A percentile compares a stretch with the other conserved stretches of the same genome.
Conservation (phyloP, 2,888 invertebrate species). For the Biston stratarius region DNA sequence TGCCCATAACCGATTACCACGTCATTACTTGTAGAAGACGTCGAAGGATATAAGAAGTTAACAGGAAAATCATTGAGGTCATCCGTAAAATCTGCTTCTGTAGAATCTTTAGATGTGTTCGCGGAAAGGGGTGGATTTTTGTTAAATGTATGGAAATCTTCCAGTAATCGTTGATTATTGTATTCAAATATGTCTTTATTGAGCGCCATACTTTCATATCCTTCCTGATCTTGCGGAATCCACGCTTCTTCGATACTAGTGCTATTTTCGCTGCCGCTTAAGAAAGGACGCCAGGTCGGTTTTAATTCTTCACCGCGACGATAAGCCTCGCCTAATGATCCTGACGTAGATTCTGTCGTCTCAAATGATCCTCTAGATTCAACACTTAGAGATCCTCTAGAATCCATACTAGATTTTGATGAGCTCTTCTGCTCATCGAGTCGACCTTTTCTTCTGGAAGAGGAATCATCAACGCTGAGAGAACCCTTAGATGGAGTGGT, state of each 20-base stretch:
- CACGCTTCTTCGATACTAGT: constrained; percentile 95
- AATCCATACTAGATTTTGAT: constrained; percentile 88
- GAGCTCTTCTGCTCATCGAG: constrained; percentile 84
- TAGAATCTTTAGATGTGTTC: constrained; percentile 83
- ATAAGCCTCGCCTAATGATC: constrained; percentile 90
- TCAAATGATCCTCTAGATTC: constrained; percentile 91
- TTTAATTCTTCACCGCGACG: constrained; percentile 90
- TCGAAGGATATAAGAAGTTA: constrained; percentile 91
- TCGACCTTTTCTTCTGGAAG: constrained; percentile 71
- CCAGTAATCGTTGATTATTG: constrained; percentile 76
- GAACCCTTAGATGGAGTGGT: constrained; percentile 83
- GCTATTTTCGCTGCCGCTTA: constrained; percentile 92
- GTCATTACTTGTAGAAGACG: constrained; percentile 88
- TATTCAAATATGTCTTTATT: constrained; percentile 81
- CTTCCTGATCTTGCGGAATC: constrained; percentile 91
- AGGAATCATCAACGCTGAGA: constrained; percentile 82
- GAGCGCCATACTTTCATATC: constrained; percentile 84
- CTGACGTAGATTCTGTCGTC: constrained; percentile 91
- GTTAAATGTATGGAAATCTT: constrained; percentile 82
- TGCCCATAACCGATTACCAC: constrained; percentile 90
- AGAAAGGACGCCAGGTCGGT: constrained; percentile 94
- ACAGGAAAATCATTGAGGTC: constrained; percentile 92
- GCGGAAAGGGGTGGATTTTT: constrained; percentile 81
- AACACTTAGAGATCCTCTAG: constrained; percentile 88
- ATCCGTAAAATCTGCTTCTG: constrained; percentile 90